Base-by-base conservation (phyloP, 1,140 invertebrate genomes). In the Sminthurides bifidus region DNA sequence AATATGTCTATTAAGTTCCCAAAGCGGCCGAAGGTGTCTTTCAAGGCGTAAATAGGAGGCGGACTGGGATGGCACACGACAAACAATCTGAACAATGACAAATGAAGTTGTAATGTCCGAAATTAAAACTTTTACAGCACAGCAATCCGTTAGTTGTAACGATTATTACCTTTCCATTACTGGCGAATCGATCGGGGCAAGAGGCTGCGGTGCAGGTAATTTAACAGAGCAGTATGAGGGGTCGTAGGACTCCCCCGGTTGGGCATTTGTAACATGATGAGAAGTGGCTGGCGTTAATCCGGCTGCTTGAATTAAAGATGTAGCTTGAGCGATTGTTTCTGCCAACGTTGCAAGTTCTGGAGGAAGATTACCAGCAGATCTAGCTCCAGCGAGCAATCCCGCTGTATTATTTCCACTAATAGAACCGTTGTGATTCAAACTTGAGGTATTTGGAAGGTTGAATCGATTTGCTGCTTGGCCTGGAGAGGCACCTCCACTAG, bases 1-100 rank as follows among this genome's bases (percentile, higher is more conserved):
- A 88, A 91, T 3, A 92, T 85, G 70, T 92, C 87, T 61, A 93
- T 92, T 1, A 95, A 74, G 68, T 87, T 82, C n/a, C 89, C 90
- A 76, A 93, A 94, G 65, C 90, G 79, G 65, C 84, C 86, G 69
- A 95, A 95, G 1, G 85, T 80, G 72, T 94, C 89, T 66, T 82
- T 81, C 68, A 95, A 75, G n/a, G 84, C 79, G 59, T 81, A 77
- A 44, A 82, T 76, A 1, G 86, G 81, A 17, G 89, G 83, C 48
- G 88, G 81, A 58, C 81, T 76, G 15, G 86, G 87, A 46, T 85
- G 82, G 65, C 81, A 88, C n/a, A 86, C 81, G 58, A 87, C 80
- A 64, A 86, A 85, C 63, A 78, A 78, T 63, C 81, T 73, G 55
- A 52, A 12, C 24, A 46, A 23, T 4, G 5, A 46, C 14, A 23